Evolutionary conservation across 1,140 invertebrate species (phyloP).

Genomic region (Brachionus manjavacas): DNA sequence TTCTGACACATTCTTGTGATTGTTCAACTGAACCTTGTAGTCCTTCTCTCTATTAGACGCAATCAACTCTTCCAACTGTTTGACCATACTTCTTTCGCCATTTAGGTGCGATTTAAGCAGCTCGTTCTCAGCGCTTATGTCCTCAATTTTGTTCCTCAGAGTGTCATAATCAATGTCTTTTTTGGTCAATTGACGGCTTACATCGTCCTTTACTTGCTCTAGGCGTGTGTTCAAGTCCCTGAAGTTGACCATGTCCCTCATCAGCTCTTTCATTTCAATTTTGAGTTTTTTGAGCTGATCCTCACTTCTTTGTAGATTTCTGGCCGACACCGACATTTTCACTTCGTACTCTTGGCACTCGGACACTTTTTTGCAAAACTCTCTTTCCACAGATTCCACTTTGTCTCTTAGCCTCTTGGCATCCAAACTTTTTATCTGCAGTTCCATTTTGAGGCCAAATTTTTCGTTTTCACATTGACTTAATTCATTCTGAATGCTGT

Average conservation of each 20-base stretch:
- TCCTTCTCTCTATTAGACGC: slow-evolving; percentile 55
- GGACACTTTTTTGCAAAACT: slow-evolving; percentile 52
- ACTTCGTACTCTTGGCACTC: slow-evolving; percentile 53
- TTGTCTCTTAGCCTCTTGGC: slow-evolving; percentile 50
- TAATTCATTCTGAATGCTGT: slow-evolving; percentile 51
- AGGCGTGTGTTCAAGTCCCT: slow-evolving; percentile 53
- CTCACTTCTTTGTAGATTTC: slow-evolving; percentile 51
- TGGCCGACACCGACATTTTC: slow-evolving; percentile 52
- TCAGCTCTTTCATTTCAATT: slow-evolving; percentile 49
- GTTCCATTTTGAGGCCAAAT: slow-evolving; percentile 52
- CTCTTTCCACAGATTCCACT: slow-evolving; percentile 52
- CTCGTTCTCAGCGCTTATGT: slow-evolving; percentile 52
- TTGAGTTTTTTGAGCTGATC: slow-evolving; percentile 52
- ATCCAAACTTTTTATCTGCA: slow-evolving; percentile 55
- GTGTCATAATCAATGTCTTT: slow-evolving; percentile 53
- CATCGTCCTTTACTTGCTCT: slow-evolving; percentile 54
- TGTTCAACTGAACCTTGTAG: slow-evolving; percentile 51
- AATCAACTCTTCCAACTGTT: slow-evolving; percentile 54
- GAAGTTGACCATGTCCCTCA: slow-evolving; percentile 52
- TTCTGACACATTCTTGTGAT: slow-evolving; percentile 54
- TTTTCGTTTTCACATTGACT: slow-evolving; percentile 55
- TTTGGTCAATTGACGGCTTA: slow-evolving; percentile 51
- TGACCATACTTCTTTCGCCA: slow-evolving; percentile 48
- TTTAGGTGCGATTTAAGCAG: slow-evolving; percentile 50
- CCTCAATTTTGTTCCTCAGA: slow-evolving; percentile 50